Evolutionary conservation across 2,797 vertebrate species (phyloP), one percentile per base, ranked within the genome.

Genomic region (Aratinga solstitialis): DNA sequence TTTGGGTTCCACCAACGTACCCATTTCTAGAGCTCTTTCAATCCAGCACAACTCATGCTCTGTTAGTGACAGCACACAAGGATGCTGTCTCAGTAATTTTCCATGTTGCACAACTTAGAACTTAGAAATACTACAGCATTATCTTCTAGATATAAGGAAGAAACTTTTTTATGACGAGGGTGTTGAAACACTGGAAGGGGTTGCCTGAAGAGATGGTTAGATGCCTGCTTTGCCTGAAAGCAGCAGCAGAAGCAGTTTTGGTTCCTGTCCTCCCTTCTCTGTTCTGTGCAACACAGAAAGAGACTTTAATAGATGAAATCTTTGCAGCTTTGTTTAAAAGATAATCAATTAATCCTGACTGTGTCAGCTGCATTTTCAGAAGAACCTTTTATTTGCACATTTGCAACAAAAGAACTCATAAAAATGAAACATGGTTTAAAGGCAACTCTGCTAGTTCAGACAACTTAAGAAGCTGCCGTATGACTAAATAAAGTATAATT

Each of bases 401-500:
- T 66, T 66, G 24, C 66, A 87, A 75, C 17, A 59, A 84, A 54
- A 29, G 2, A 59, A 34, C 56, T 40, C 43, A 34, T 5, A 14
- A 2, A 62, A 93, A 50, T 22, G 21, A 79, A 91, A 87, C 21
- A 29, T 2, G 1, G 48, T 42, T 90, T 72, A 75, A 54, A 93
- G 51, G 54, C 58, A 94, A 73, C n/a, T 76, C 66, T 20, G 27
- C 51, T 69, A 62, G 24, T n/a, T 69, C 51, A 76, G 42, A 50
- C 50, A 76, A 84, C 71, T 66, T 69, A 69, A 73, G 92, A 84
- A 86, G 67, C 40, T 84, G 53, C 50, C 58, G 24, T 17, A 51
- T 86, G 81, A 95, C 93, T 89, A 94, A 84, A 82, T 62, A 81
- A 94, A 94, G 71, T 79, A 24, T 61, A 74, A 77, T 93, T 90